Conservation (phyloP, 1,140 invertebrate genomes). For the Rhagoletis pomonella region DNA sequence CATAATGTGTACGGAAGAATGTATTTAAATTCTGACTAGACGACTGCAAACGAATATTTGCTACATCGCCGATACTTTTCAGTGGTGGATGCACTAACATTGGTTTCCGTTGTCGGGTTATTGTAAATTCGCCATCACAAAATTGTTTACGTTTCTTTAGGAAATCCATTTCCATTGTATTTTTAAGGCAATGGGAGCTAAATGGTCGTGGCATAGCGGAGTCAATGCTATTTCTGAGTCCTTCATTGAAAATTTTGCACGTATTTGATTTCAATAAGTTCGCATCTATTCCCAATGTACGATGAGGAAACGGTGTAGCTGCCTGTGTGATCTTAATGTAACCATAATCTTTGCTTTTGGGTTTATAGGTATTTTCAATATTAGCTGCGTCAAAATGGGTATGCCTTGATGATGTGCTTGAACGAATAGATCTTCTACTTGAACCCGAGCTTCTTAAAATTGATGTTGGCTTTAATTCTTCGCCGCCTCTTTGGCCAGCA, state of each 20-base stretch:
- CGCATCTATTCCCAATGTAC: neutral
- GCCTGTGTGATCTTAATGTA: constrained; percentile 99
- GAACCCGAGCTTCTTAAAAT: too few relatives aligned
- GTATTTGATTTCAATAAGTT: neutral
- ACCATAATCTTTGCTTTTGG: constrained; percentile 85
- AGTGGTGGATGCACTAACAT: constrained; percentile 7
- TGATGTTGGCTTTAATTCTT: too few relatives aligned
- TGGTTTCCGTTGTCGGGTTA: constrained; percentile 5
- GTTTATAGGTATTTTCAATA: constrained; percentile 47
- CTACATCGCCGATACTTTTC: neutral
- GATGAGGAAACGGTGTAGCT: constrained; percentile 88
- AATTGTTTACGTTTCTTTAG: neutral
- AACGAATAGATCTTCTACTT: neutral
- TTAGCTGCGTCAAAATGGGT: constrained; percentile 55
- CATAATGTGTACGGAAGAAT: constrained; percentile 35
- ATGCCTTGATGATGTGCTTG: neutral
- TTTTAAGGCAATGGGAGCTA: neutral
- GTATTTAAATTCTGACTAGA: neutral
- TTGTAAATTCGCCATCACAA: neutral
- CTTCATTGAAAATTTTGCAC: neutral
- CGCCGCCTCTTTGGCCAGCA: too few relatives aligned
- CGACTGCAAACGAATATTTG: too few relatives aligned
- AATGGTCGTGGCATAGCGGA: neutral
- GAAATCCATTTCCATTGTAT: neutral
- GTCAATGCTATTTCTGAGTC: neutral